These are phyloP conservation scores for Oscheius sp. DNA, from an alignment of 2,888 invertebrate genomes.

Conservation along the genomic window DNA sequence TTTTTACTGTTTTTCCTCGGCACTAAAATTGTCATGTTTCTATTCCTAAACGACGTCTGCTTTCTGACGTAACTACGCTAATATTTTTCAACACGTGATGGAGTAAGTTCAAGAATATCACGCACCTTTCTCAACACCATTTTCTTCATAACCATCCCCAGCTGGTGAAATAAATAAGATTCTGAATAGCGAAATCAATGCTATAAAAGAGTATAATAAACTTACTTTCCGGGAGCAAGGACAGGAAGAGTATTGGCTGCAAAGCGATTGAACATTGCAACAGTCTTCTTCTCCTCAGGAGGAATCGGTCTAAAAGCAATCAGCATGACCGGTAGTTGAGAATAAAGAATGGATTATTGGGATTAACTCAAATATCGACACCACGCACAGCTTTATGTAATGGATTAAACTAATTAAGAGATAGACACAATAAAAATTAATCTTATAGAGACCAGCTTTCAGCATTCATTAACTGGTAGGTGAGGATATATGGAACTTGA, in stretches of 20 bases:
- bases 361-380: too few relatives aligned
- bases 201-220: neutral
- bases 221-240: conserved; percentile 4
- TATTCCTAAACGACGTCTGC: neutral
- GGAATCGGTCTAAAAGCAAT: conserved; percentile 1
- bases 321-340: neutral
- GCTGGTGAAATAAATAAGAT: conserved; percentile 9
- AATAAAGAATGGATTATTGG: too few relatives aligned
- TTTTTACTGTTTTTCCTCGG: conserved; percentile 30
- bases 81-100: neutral
- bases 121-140: conserved; percentile 31
- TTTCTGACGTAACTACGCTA: conserved; percentile 11
- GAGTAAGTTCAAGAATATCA: neutral
- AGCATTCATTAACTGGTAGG: neutral
- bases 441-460: neutral
- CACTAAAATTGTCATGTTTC: conserved; percentile 16
- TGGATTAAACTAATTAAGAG: too few relatives aligned
- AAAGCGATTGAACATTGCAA: neutral
- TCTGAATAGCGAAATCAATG: conserved; percentile 5
- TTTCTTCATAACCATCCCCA: conserved; percentile 21
- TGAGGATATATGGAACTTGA: neutral
- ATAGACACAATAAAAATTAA: too few relatives aligned
- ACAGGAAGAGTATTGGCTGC: neutral
- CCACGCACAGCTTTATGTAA: too few relatives aligned
- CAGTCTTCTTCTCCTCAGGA: neutral